Conservation (phyloP, 2,888 invertebrate species). For the Carabus problematicus region DNA sequence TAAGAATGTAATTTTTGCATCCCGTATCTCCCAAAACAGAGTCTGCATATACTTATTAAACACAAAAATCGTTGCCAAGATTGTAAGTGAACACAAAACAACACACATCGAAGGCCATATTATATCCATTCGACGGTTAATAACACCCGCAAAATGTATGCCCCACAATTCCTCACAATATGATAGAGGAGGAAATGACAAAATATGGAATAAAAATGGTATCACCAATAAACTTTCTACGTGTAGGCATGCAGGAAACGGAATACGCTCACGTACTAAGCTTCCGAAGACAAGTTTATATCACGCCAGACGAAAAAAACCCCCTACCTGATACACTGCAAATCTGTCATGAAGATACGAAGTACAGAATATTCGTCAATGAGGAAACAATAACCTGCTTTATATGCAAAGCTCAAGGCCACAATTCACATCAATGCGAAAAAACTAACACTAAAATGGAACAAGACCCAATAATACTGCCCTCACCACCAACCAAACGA, state of each 20-base stretch:
- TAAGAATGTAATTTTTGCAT: no score
- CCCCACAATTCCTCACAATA: constrained; percentile 46
- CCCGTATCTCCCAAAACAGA: no score
- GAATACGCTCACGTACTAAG: constrained; percentile 48
- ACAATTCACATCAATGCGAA: no score
- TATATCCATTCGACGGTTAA: constrained; percentile 43
- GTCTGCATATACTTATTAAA: no score
- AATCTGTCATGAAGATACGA: constrained; percentile 42
- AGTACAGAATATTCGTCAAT: constrained; percentile 45
- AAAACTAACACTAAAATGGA: no score
- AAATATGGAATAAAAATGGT: constrained; percentile 43
- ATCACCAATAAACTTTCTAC: constrained; percentile 46
- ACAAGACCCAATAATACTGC: no score
- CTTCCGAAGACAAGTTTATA: constrained; percentile 46
- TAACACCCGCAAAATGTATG: constrained; percentile 48
- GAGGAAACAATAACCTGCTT: constrained; percentile 45
- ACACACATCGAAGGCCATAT: constrained; percentile 9
- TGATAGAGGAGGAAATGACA: constrained; percentile 43
- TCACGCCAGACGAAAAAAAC: constrained; percentile 28
- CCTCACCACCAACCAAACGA: no score
- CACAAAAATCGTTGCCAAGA: constrained; percentile 11
- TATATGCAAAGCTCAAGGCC: no score
- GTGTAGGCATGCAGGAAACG: constrained; percentile 46
- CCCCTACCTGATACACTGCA: constrained; percentile 19
- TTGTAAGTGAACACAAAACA: constrained; percentile 25